Evolutionary conservation across 2,797 vertebrate genomes (phyloP).

Genomic region (Microchirus variegatus): DNA sequence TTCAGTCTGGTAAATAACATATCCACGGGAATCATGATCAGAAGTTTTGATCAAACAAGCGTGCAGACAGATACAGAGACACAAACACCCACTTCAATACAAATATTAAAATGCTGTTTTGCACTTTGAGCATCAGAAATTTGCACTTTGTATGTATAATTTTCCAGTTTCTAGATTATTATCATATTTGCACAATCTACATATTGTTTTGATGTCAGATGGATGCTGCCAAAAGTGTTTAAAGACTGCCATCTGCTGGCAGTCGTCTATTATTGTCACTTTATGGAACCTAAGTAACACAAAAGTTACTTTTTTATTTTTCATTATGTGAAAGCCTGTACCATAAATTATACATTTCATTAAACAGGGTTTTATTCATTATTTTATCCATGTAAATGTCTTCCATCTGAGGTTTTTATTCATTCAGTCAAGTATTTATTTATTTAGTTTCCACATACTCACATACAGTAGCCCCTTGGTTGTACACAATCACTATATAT

Average conservation of each 20-base stretch:
- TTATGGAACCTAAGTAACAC: too few species aligned
- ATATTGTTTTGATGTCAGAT: conserved; percentile 40
- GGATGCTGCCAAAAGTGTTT: conserved; percentile 33
- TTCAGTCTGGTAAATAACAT: conserved; percentile 61
- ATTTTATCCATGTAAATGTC: too few species aligned
- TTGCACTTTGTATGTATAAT: conserved; percentile 31
- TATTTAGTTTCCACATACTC: too few species aligned
- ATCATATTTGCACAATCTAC: conserved; percentile 35
- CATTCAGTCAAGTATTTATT: too few species aligned
- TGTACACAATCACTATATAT: too few species aligned
- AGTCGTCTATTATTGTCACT: background rate
- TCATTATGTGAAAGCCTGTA: too few species aligned
- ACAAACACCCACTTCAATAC: background rate
- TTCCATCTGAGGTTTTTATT: too few species aligned
- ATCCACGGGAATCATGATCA: conserved; percentile 49
- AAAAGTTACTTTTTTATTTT: too few species aligned
- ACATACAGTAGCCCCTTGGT: too few species aligned
- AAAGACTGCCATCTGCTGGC: conserved; percentile 78
- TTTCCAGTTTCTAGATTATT: conserved; percentile 17
- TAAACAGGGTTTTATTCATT: too few species aligned
- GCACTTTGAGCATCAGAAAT: conserved; percentile 22
- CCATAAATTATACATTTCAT: too few species aligned
- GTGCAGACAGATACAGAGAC: conserved; percentile 12
- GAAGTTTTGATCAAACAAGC: conserved; percentile 39
- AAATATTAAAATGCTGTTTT: conserved; percentile 46